Base-by-base conservation (phyloP, 1,140 invertebrate species). In the Macrobrachium rosenbergii region DNA sequence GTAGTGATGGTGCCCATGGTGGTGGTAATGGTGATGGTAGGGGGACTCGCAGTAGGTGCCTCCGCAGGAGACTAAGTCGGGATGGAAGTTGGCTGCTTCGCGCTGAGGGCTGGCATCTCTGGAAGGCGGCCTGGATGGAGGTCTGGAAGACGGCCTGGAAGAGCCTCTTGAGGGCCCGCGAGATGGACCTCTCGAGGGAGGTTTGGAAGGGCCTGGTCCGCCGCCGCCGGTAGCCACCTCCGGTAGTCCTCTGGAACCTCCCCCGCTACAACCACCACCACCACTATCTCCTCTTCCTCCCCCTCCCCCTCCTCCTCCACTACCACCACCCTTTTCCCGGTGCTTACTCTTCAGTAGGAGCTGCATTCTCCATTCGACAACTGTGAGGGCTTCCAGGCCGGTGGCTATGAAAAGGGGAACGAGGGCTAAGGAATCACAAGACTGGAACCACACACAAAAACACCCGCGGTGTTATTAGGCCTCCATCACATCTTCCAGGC, bases 291-390 rank as follows among this genome's bases (percentile, higher is more conserved):
- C 28, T 37, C 28, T 37, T 37, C 28, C 77, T 59, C 28, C 75
- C 43, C 58, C 37, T 52, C 77, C 77, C 62, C 45, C 75, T 58
- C 52, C 45, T 23, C 81, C 60, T 6, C 64, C 62, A 21, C 88
- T 83, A 69, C 88, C 81, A 28, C 88, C 88, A 80, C 88, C 88
- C 80, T 83, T 87, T 72, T 85, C 83, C 52, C 83, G 83, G 85
- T 85, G 89, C 63, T 89, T 89, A 86, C 83, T 84, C 83, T 89
- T 88, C 52, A 89, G 89, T 78, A 89, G 76, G 60, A 89, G 86
- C 89, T 89, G 89, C 89, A 89, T 89, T 80, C 89, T 89, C 89
- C 89, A 89, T 81, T 88, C 86, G 86, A 89, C 86, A 45, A 87
- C 87, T 37, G 88, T 89, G 82, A 89, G 88, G 63, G 83, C 88